Evolutionary conservation across 2,797 vertebrate genomes (phyloP).

Genomic region (Huso huso): DNA sequence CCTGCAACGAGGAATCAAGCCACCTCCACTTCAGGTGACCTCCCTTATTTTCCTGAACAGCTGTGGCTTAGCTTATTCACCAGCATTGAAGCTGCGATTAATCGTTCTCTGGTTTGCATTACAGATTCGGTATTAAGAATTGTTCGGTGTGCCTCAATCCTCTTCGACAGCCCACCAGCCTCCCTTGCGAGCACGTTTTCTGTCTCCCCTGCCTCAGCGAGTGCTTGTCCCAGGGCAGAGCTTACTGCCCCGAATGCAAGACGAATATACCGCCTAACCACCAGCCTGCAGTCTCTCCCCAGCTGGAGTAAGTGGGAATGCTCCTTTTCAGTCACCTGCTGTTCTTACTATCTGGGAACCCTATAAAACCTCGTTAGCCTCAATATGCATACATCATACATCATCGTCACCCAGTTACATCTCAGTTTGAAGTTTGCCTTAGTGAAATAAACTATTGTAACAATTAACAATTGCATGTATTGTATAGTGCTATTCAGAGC

Average conservation of each 20-base stretch:
- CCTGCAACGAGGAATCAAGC: slow-evolving; percentile 43
- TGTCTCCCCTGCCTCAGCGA: slow-evolving; percentile 44
- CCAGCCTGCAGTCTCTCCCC: slow-evolving; percentile 28
- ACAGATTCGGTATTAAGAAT: slow-evolving; percentile 42
- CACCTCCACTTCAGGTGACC: slow-evolving; percentile 46
- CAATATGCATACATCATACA: background rate
- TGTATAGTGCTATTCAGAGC: too few species aligned
- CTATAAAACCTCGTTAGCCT: background rate
- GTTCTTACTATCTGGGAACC: background rate
- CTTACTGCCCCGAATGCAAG: slow-evolving; percentile 47
- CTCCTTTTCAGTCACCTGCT: background rate
- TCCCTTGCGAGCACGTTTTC: slow-evolving; percentile 54
- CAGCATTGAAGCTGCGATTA: too few species aligned
- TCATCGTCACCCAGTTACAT: too few species aligned
- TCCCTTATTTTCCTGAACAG: background rate
- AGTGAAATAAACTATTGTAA: too few species aligned
- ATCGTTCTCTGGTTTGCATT: background rate
- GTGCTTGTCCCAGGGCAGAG: slow-evolving; percentile 15
- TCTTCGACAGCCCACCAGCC: slow-evolving; percentile 36
- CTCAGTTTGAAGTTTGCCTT: too few species aligned
- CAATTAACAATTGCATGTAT: too few species aligned
- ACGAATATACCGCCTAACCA: slow-evolving; percentile 25
- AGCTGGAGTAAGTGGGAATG: slow-evolving; percentile 37
- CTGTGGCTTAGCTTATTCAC: background rate
- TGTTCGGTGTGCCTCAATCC: slow-evolving; percentile 48